Base-by-base conservation (phyloP, 2,888 invertebrate species). In the Thymelicus sylvestris region DNA sequence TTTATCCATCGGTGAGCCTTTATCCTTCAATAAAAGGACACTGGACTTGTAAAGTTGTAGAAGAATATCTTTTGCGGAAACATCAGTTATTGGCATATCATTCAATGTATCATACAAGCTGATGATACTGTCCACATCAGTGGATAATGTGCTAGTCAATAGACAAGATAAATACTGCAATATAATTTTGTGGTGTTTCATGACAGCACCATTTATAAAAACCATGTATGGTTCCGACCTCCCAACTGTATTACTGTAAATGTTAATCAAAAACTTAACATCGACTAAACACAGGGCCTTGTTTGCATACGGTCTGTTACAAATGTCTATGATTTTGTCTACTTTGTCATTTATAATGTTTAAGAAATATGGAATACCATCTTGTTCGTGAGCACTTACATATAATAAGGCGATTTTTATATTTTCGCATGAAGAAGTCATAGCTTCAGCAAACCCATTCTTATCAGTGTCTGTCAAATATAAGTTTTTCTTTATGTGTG, bases 221-320 rank as follows among this genome's bases (percentile, higher is more conserved):
- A 61, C 52, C 65, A 70, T 70, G 44, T 70, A 65, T 15, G 65
- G 65, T 44, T 70, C 65, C 6, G 60, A 44, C 50, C 70, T 60
- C n/a, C 61, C 44, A 19, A 13, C 24, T 0, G 70, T 70, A 24
- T 15, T 52, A 38, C 8, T 60, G n/a, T 44, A 66, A 0, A 66
- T 8, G 13, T 70, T 65, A 52, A 70, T 50, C 8, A 70, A 64
- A 13, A 70, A 70, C n/a, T 64, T 50, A 13, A 83, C 85, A 77
- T 91, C 84, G 71, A 82, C 76, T 0, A 89, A 75, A 73, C 83
- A 86, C 64, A 85, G 83, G 52, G 74, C 75, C 76, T 87, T 90
- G 75, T 88, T 80, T 60, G 86, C 83, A 80, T 91, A 90, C 74
- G 88, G 87, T 68, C 90, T 86, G 10, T 75, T 81, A 47, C 83